Base-by-base conservation (phyloP, 2,888 invertebrate species). In the Leuctra nigra region DNA sequence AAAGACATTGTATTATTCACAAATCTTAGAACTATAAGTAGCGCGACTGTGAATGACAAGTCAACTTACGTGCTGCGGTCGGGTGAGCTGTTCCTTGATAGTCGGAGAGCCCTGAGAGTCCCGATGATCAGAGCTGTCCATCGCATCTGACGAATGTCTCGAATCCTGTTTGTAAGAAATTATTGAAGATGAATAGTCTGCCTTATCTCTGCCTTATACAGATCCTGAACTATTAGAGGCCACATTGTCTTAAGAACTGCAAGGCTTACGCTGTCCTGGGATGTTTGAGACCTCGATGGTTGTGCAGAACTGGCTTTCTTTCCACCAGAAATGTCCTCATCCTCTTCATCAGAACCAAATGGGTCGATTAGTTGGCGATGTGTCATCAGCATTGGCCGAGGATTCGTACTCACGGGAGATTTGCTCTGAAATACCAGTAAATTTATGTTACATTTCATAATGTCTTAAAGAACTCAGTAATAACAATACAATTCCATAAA, bases 341-440 rank as follows among this genome's bases (percentile, higher is more conserved):
- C 76, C 57, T 88, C 89, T 18, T 91, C 91, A 66, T 92, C 91
- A 24, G 92, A 92, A 50, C 91, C 92, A 72, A 93, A 91, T 0
- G 93, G 93, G 75, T 94, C 92, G 4, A 84, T 85, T 62, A 90
- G 75, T 70, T 92, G 90, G 55, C 90, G 82, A 62, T 90, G 80
- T 0, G 91, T 91, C 91, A 92, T 91, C 64, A 91, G 74, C 65
- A 61, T 77, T 67, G 61, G 75, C 65, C 63, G 76, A 56, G 64
- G 58, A 62, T 67, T 54, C 62, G 67, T 56, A 62, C 65, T 68
- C 25, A 72, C 69, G 33, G 74, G 75, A 47, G 74, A 74, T 64
- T 73, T 74, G 63, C 70, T 72, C 72, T 73, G 64, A 53, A 62
- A 59, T n/a, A n/a, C n/a, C n/a, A n/a, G n/a, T n/a, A n/a, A n/a